A percentile compares a stretch with the other conserved stretches of the same genome.
These are phyloP conservation scores for Eilema depressum DNA, from an alignment of 2,888 invertebrate genomes.

Conservation along the genomic window DNA sequence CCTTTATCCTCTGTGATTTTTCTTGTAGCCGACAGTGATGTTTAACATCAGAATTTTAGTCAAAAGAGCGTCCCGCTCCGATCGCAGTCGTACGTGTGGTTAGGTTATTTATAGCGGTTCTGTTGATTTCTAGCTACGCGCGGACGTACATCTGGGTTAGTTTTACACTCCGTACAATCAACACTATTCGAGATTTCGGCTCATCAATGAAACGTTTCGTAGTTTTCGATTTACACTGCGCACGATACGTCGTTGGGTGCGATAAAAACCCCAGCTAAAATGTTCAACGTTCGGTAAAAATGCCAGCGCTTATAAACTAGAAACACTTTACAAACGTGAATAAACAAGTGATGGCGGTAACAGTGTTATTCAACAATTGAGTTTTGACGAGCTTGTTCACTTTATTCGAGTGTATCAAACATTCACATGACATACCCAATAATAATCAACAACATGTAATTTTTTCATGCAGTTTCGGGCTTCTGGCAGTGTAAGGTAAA, in stretches of 20 bases:
- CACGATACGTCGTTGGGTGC: constrained; percentile 20
- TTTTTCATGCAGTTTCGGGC: neutral
- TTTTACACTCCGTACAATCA: constrained; percentile 45
- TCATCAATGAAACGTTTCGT: constrained; percentile 32
- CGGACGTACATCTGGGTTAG: constrained; percentile 46
- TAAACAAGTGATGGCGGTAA: neutral
- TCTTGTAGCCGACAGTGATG: constrained; percentile 4
- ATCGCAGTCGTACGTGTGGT: constrained; percentile 39
- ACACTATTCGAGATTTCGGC: constrained; percentile 28
- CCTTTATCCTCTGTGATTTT: neutral
- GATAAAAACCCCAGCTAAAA: neutral
- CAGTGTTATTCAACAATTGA: neutral
- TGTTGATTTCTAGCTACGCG: constrained; percentile 52
- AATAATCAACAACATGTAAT: neutral
- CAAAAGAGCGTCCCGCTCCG: constrained; percentile 31
- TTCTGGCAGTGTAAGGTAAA: constrained; percentile 3
- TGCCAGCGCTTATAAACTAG: neutral
- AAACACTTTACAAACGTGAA: neutral
- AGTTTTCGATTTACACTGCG: constrained; percentile 33
- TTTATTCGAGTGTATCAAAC: neutral
- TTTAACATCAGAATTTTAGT: constrained; percentile 1
- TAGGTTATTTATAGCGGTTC: constrained; percentile 46
- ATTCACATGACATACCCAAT: neutral
- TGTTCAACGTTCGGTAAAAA: neutral
- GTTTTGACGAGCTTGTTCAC: neutral